A percentile compares a stretch with the other conserved stretches of the same genome.
Evolutionary conservation across 2,888 invertebrate species (phyloP).

Genomic region (Rhogogaster chlorosoma): DNA sequence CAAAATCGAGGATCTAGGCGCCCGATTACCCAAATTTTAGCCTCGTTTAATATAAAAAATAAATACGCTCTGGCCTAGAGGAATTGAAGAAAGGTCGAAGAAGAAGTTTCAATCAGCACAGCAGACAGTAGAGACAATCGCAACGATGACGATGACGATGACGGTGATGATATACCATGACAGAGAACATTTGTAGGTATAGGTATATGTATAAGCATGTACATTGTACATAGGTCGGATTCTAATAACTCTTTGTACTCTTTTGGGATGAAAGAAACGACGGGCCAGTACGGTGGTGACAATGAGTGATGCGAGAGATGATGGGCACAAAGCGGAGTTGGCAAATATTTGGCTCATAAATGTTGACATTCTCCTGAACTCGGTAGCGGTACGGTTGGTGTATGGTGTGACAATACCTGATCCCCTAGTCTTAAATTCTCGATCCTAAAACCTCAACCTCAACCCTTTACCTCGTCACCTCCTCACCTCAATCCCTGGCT

Average conservation of each 20-base stretch:
- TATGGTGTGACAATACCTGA: slow-evolving; percentile 41
- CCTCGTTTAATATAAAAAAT: background rate
- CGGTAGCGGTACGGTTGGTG: background rate
- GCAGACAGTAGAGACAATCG: slow-evolving; percentile 17
- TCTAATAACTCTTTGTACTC: slow-evolving; percentile 45
- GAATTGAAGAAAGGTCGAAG: too few species aligned
- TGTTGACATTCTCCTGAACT: slow-evolving; percentile 49
- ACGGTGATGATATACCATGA: background rate
- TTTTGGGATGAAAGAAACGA: slow-evolving; percentile 28
- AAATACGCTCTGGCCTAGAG: too few species aligned
- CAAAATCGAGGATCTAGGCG: background rate
- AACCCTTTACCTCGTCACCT: background rate
- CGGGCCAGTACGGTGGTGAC: background rate
- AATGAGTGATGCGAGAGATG: slow-evolving; percentile 49
- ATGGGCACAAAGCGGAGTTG: slow-evolving; percentile 42
- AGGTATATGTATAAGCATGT: background rate
- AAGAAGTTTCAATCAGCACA: slow-evolving; percentile 29
- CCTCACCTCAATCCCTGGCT: background rate
- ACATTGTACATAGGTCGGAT: background rate
- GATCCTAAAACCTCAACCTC: slow-evolving; percentile 15
- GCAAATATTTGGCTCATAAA: slow-evolving; percentile 53
- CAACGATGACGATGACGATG: background rate
- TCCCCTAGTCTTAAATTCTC: background rate
- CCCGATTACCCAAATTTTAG: too few species aligned
- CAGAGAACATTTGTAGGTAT: background rate